Conservation (phyloP, 2,113 vertebrate species). For the Lamprotornis superbus region DNA sequence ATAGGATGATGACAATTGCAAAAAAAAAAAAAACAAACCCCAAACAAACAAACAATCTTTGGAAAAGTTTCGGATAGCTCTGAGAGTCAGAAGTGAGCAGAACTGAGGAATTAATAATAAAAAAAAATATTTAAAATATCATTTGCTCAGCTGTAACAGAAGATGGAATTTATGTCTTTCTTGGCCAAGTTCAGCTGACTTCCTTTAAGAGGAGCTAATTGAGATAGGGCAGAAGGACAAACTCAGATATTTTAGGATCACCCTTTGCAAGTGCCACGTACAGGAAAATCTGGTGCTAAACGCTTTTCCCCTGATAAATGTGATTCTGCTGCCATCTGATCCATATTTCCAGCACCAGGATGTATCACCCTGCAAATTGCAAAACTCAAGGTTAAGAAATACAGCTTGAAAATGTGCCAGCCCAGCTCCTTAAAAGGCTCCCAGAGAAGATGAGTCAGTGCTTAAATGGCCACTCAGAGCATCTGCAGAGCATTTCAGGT, state of each 20-base stretch:
- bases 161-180: background rate
- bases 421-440: constrained; percentile 13
- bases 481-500: background rate
- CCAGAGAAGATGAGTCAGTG: background rate
- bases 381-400: constrained; percentile 21
- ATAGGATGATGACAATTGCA: background rate
- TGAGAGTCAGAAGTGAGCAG: background rate
- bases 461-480: background rate
- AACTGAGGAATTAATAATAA: background rate
- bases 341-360: background rate
- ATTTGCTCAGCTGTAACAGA: background rate
- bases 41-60: background rate
- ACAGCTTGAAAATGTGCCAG: background rate
- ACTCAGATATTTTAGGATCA: background rate
- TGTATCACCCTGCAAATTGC: background rate
- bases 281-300: background rate
- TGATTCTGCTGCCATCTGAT: background rate
- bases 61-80: background rate
- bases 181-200: background rate
- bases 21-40: too few relatives aligned
- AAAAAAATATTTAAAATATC: background rate
- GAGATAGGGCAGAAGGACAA: background rate
- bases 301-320: background rate
- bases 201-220: background rate
- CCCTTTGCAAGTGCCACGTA: background rate